phyloP scores from a whole-genome alignment of 2,113 vertebrate genomes.

The Lichenostomus cassidix region DNA sequence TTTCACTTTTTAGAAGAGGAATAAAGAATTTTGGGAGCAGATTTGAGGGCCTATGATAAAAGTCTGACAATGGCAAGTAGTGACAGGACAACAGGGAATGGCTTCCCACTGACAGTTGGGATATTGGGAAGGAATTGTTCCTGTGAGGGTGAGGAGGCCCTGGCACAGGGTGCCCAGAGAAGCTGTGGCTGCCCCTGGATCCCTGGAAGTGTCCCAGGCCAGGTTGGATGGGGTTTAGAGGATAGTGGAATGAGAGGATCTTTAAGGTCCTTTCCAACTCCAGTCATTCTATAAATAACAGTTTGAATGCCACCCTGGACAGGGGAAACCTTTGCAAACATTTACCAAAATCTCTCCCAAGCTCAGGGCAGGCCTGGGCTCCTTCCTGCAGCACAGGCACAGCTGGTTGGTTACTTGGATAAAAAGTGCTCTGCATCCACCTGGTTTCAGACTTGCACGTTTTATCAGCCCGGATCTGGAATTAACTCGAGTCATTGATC shows the following conservation, averaged over 20 bases:
- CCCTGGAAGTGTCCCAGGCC: background rate
- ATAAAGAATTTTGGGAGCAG: background rate
- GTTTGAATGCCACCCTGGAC: background rate
- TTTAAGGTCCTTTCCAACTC: background rate
- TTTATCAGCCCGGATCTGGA: background rate
- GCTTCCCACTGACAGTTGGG: background rate
- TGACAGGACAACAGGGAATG: background rate
- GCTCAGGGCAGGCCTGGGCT: background rate
- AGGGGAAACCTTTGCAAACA: background rate
- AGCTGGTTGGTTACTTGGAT: background rate
- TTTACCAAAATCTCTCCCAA: background rate
- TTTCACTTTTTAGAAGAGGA: background rate
- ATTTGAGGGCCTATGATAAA: background rate
- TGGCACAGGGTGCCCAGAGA: background rate
- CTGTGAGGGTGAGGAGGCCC: rapidly evolving
- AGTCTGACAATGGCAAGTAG: background rate
- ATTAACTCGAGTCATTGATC: background rate
- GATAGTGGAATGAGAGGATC: background rate
- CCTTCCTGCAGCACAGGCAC: background rate
- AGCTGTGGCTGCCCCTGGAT: background rate
- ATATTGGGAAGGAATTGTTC: background rate
- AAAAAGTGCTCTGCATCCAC: background rate
- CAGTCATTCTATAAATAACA: background rate
- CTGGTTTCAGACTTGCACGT: background rate
- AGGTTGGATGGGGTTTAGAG: background rate